Conservation (phyloP, 1,140 invertebrate species). For the Eubasilissa regina region DNA sequence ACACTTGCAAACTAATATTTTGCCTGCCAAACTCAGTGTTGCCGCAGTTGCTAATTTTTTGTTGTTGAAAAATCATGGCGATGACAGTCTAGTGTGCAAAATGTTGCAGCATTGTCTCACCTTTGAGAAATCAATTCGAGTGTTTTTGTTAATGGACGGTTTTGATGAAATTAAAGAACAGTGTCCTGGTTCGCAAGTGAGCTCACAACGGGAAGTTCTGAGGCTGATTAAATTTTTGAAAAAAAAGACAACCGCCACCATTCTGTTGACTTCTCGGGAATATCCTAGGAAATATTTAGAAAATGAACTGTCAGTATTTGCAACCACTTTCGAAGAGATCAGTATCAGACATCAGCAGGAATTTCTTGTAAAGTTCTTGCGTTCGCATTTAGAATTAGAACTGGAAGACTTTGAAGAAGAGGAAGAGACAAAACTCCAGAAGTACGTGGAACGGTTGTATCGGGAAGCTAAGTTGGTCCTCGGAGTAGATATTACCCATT, state of each 20-base stretch:
- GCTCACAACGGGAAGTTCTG: background rate
- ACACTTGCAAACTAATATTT: background rate
- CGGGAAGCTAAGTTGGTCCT: too few species aligned
- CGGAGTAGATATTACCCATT: too few species aligned
- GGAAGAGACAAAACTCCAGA: too few species aligned
- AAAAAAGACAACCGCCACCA: background rate
- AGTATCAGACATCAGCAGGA: background rate
- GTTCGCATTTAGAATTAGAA: background rate
- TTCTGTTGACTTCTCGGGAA: background rate
- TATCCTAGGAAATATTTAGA: background rate
- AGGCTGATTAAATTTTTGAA: slow-evolving; percentile 1
- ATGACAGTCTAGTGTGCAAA: background rate
- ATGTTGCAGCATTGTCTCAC: background rate
- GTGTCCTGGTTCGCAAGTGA: background rate
- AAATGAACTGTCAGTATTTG: slow-evolving; percentile 8
- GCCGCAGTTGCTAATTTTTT: background rate
- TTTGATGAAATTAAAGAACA: slow-evolving; percentile 28
- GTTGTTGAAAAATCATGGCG: background rate
- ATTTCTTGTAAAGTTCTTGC: slow-evolving; percentile 10
- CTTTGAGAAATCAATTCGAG: background rate
- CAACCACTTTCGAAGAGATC: background rate
- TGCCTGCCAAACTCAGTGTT: too few species aligned
- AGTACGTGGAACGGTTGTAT: too few species aligned
- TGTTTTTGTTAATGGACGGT: slow-evolving; percentile 2
- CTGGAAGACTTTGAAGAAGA: background rate